Evolutionary conservation across 2,113 vertebrate species (phyloP), one percentile per base, ranked within the genome.

Genomic region (Campylomormyrus tamandua): DNA sequence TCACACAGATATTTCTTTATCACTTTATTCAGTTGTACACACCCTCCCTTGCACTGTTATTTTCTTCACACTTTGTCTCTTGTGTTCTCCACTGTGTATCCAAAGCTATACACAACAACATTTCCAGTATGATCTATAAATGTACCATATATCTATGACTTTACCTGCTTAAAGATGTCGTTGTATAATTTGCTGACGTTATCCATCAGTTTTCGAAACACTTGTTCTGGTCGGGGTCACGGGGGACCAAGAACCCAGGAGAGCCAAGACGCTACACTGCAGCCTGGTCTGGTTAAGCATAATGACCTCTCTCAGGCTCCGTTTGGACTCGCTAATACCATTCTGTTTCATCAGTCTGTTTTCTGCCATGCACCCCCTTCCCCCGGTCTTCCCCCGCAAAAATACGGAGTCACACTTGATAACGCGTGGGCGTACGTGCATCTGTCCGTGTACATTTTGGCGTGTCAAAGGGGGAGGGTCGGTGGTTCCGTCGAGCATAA

Each of bases 241-340:
- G 10, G 62, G 27, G 62, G 1, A 70, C 62, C 62, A 31, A 31
- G 62, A 31, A 70, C n/a, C 27, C 3, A 70, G n/a, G 27, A 70
- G 62, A 11, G 62, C 10, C 27, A 31, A 11, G 10, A 70, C 3
- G 8, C 58, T 62, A n/a, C 7, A 0, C 21, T n/a, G 5, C 7
- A n/a, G n/a, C 62, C n/a, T 11, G n/a, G 1, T 27, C n/a, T 31
- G 62, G 9, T 4, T 70, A 11, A 70, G 90, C 92, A 94, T 94
- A 95, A 95, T 95, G 94, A 95, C 94, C 91, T 90, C 93, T 95
- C 92, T 93, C 93, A 93, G 93, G 94, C 92, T 42, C 13, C 39
- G 17, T 42, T 80, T 80, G 74, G 31, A 42, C 74, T 80, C 2
- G 17, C 11, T 80, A 21, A 80, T 42, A 35, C 35, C 74, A 6